Evolutionary conservation across 2,888 invertebrate genomes (phyloP).

Genomic region (Acleris emargana): DNA sequence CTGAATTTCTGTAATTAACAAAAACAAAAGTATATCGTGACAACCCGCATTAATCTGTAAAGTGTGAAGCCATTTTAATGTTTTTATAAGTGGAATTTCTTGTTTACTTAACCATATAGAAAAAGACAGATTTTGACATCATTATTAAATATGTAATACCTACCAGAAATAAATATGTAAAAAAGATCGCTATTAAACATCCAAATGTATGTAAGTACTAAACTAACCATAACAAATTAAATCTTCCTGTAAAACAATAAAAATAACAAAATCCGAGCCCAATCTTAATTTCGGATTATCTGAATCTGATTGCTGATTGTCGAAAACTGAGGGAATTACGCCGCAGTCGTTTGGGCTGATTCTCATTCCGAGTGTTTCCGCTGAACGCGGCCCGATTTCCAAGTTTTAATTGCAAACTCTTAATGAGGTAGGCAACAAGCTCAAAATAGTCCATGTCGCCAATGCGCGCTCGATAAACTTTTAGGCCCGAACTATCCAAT

Average conservation of each 20-base stretch:
- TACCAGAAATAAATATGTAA: too few species aligned
- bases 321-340: conserved; percentile 48
- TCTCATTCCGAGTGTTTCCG: conserved; percentile 61
- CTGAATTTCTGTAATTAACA: too few species aligned
- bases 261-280: background rate
- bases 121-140: too few species aligned
- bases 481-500: conserved; percentile 7
- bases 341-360: conserved; percentile 54
- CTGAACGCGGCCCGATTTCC: conserved; percentile 60
- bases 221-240: background rate
- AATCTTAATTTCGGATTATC: conserved; percentile 30
- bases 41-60: too few species aligned
- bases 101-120: too few species aligned
- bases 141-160: too few species aligned
- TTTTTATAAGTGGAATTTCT: too few species aligned
- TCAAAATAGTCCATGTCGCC: conserved; percentile 51
- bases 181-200: too few species aligned
- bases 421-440: conserved; percentile 67
- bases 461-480: conserved; percentile 20
- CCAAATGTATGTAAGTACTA: background rate
- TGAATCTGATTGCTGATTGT: conserved; percentile 45
- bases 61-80: too few species aligned
- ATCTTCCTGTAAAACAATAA: background rate
- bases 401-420: conserved; percentile 77
- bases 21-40: too few species aligned